A percentile compares a stretch with the other conserved stretches of the same genome.
Conservation (phyloP, 1,140 invertebrate genomes). For the Drosophila kanapiae region DNA sequence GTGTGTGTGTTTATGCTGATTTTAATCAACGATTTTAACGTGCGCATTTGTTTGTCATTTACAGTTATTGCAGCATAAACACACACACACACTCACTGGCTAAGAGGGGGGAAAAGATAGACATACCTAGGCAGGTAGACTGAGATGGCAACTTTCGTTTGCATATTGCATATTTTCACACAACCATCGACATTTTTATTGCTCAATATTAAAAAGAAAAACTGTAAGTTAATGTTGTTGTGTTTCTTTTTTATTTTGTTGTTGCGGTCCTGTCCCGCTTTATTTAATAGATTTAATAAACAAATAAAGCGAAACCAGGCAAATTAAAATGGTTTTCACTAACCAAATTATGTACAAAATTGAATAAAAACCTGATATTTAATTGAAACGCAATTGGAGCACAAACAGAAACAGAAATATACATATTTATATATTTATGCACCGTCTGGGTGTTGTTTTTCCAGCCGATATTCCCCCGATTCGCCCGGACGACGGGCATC, state of each 20-base stretch:
- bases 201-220: slow-evolving; percentile 52
- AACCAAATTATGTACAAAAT: slow-evolving; percentile 48
- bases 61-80: slow-evolving; percentile 63
- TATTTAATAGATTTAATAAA: slow-evolving; percentile 57
- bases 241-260: not conserved
- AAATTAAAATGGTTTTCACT: slow-evolving; percentile 37
- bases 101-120: not conserved
- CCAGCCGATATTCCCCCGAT: slow-evolving; percentile 1
- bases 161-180: slow-evolving; percentile 48
- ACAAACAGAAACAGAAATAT: slow-evolving; percentile 15
- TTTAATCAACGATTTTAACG: slow-evolving; percentile 76
- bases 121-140: slow-evolving; percentile 7
- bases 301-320: slow-evolving; percentile 46
- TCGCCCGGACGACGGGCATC: slow-evolving; percentile 9
- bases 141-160: slow-evolving; percentile 30
- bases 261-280: not conserved
- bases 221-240: not conserved
- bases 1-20: slow-evolving; percentile 62
- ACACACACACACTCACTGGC: slow-evolving; percentile 22
- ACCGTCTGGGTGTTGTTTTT: slow-evolving; percentile 13
- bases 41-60: slow-evolving; percentile 73
- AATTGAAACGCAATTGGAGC: slow-evolving; percentile 33
- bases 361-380: slow-evolving; percentile 38
- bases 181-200: slow-evolving; percentile 44
- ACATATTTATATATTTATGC: not conserved